phyloP scores from a whole-genome alignment of 2,888 invertebrate genomes.

The Amorpha juglandis region DNA sequence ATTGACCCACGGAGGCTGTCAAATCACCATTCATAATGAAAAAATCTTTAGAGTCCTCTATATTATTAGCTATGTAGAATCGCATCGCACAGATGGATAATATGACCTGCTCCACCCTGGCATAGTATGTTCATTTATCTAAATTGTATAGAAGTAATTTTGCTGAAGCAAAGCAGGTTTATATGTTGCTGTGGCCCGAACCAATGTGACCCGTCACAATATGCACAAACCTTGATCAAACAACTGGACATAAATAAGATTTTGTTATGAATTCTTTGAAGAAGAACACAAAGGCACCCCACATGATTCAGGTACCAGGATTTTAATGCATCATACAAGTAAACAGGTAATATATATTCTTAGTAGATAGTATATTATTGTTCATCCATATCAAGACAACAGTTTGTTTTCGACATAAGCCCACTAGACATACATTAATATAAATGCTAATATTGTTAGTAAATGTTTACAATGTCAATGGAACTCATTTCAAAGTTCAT shows the following conservation, averaged over 20 bases:
- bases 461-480: slow-evolving; percentile 38
- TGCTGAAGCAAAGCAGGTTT: no score
- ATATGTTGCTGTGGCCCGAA: no score
- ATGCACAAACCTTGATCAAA: no score
- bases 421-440: background rate
- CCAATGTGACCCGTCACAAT: no score
- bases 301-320: background rate
- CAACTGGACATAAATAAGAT: background rate
- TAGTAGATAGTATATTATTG: background rate
- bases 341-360: slow-evolving; percentile 5
- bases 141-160: no score
- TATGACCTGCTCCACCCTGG: no score
- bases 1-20: no score
- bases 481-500: slow-evolving; percentile 35
- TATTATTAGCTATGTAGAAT: no score
- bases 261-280: background rate
- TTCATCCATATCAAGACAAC: slow-evolving; percentile 30
- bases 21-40: no score
- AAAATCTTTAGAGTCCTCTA: background rate
- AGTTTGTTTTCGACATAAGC: slow-evolving; percentile 17
- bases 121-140: no score
- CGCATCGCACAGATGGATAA: no score
- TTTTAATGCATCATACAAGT: background rate
- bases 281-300: background rate
- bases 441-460: slow-evolving; percentile 27